Base-by-base conservation (phyloP, 2,113 vertebrate species). In the Phainopepla nitens region DNA sequence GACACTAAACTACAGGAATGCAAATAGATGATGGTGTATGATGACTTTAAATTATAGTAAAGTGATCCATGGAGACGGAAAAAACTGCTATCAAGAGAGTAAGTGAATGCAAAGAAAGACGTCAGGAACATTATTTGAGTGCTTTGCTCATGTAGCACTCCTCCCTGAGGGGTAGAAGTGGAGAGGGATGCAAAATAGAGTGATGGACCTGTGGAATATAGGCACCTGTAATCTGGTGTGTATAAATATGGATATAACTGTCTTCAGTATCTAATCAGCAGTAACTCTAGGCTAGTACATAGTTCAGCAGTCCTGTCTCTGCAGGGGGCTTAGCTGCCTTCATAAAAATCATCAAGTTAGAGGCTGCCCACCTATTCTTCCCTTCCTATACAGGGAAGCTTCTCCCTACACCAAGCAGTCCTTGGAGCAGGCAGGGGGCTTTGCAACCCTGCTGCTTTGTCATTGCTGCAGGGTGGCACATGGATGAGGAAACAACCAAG, bases 11-110 rank as follows among this genome's bases (percentile, higher is more conserved):
- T 45, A 62, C 90, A 86, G 54, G 88, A 96, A 97, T 94, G 88
- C 82, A 94, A 92, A 97, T 80, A 95, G 90, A 97, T 96, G 80
- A 94, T 95, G 80, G 76, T 4, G 5, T 58, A 93, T 95, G 89
- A 95, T 95, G 92, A 81, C 93, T 95, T 82, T 78, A 92, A 94
- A 95, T 94, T 92, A 91, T 8, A 84, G 72, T 51, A 90, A 93
- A 95, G 49, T 87, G 72, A 83, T 95, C 89, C 89, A 56, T 33
- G 56, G 86, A 94, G 80, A 92, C 64, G 24, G 19, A 10, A 25
- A 79, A 91, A 82, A 66, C 47, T 81, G 60, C 83, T 91, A 41
- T 78, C 80, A 75, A 44, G 91, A 93, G 86, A 89, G 44, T 25
- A 78, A 78, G 77, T 5, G 35, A 81, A 89, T 56, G 41, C 41